Evolutionary conservation across 2,113 vertebrate genomes (phyloP).

Genomic region (Gavia stellata): DNA sequence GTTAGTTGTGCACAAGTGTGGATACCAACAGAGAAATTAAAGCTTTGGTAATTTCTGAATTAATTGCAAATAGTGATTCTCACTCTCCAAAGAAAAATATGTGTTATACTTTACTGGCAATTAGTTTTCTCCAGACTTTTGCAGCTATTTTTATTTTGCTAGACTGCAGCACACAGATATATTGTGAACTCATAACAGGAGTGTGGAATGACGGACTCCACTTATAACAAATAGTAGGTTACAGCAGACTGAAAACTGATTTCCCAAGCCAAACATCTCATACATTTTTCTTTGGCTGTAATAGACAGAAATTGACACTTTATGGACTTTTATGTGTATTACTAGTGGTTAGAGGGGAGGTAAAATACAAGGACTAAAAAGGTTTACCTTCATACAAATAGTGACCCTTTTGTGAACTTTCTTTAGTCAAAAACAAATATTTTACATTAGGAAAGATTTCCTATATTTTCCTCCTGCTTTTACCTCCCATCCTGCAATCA

Average conservation of each 20-base stretch:
- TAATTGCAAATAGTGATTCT: not conserved
- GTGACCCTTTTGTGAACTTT: not conserved
- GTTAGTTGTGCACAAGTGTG: not conserved
- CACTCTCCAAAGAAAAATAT: not conserved
- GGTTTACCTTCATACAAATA: not conserved
- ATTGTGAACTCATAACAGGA: not conserved
- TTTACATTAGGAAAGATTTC: not conserved
- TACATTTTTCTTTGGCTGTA: not conserved
- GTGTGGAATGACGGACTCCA: not conserved
- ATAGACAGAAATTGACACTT: constrained; percentile 3
- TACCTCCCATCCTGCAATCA: not conserved
- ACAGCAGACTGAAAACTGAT: constrained; percentile 9
- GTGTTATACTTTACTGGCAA: not conserved
- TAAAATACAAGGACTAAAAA: not conserved
- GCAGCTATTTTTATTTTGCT: not conserved
- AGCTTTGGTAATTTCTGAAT: constrained; percentile 7
- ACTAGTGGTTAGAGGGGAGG: not conserved
- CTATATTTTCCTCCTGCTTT: not conserved
- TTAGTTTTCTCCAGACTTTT: not conserved
- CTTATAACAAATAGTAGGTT: not conserved
- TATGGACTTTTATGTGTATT: not conserved
- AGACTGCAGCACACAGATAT: not conserved
- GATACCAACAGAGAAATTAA: not conserved
- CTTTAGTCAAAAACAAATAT: not conserved
- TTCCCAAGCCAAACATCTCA: constrained; percentile 16